phyloP scores from a whole-genome alignment of 2,113 vertebrate genomes.

The Haemorhous mexicanus region DNA sequence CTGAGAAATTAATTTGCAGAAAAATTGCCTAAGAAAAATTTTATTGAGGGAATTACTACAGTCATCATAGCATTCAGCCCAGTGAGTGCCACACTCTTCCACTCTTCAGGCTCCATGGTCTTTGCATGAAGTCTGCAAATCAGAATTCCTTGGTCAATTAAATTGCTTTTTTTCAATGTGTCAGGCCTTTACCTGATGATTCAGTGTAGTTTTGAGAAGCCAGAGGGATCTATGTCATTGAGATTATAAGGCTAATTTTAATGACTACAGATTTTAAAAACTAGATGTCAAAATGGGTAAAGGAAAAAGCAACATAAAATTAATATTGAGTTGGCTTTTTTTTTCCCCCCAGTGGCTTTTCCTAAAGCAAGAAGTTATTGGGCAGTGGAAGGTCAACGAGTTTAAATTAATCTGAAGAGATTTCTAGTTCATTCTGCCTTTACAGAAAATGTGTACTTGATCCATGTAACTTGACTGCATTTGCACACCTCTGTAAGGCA shows the following conservation, averaged over 20 bases:
- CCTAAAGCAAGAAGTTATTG: slow-evolving; percentile 57
- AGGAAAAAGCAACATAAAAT: slow-evolving; percentile 11
- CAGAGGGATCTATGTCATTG: neutral
- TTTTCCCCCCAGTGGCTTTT: neutral
- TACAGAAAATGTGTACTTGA: neutral
- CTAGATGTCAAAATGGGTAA: neutral
- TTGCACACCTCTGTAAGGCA: neutral
- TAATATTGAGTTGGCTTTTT: neutral
- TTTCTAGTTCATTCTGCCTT: slow-evolving; percentile 39
- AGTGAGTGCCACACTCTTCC: neutral
- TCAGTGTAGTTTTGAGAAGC: neutral
- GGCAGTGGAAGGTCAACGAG: slow-evolving; percentile 27
- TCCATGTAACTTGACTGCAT: neutral
- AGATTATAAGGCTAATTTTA: slow-evolving; percentile 22
- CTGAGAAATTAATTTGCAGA: neutral
- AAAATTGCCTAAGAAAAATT: slow-evolving; percentile 6
- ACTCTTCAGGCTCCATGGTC: neutral
- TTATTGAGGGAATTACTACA: slow-evolving; percentile 8
- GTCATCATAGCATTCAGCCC: neutral
- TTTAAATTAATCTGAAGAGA: slow-evolving; percentile 43
- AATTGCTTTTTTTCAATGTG: neutral
- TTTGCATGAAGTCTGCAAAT: neutral
- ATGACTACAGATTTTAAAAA: slow-evolving; percentile 1
- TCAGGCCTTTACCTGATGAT: neutral
- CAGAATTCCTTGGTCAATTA: slow-evolving; percentile 13